Conservation (phyloP, 2,888 invertebrate genomes). For the Nebria brevicollis region DNA sequence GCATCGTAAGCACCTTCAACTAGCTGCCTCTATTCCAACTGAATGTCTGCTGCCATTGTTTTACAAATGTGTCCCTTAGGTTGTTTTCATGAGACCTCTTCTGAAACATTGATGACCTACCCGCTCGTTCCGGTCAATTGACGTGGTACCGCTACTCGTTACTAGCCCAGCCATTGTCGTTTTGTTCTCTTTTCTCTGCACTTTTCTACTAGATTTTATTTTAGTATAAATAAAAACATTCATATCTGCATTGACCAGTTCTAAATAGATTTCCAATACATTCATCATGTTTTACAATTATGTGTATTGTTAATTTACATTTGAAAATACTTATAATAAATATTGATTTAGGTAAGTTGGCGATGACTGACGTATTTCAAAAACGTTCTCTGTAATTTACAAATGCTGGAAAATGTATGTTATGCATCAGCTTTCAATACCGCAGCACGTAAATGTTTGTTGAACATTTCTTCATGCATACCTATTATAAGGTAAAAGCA, state of each 20-base stretch:
- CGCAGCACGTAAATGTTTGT: background rate
- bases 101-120: constrained; percentile 54
- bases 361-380: background rate
- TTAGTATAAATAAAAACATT: background rate
- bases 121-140: constrained; percentile 55
- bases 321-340: too few species aligned
- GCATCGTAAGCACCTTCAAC: constrained; percentile 50
- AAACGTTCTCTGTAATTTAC: background rate
- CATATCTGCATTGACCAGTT: background rate
- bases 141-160: constrained; percentile 50
- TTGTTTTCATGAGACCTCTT: constrained; percentile 50
- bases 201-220: background rate
- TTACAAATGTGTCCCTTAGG: constrained; percentile 51
- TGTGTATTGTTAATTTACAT: too few species aligned
- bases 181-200: constrained; percentile 1
- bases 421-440: background rate
- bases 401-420: background rate
- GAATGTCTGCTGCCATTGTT: constrained; percentile 46
- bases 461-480: background rate
- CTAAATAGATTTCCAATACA: too few species aligned
- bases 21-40: constrained; percentile 20
- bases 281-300: too few species aligned
- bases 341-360: background rate
- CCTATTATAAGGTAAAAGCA: background rate
- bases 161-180: constrained; percentile 46